phyloP scores from a whole-genome alignment of 2,797 vertebrate genomes.

The Coregonus sp. region DNA sequence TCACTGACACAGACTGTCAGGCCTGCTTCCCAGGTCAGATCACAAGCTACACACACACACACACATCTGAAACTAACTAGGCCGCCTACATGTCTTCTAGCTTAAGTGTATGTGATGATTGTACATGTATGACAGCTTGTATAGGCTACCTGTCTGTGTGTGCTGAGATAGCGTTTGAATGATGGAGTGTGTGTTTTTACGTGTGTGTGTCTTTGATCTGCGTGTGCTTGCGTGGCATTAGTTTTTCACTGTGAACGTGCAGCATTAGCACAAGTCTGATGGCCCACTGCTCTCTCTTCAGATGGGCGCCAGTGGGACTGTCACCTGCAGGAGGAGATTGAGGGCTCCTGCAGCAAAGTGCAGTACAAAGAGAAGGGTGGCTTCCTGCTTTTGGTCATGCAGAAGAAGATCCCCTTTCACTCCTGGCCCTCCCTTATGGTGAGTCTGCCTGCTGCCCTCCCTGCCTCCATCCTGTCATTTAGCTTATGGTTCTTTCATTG shows the following conservation, averaged over 20 bases:
- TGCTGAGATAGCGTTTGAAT: not conserved
- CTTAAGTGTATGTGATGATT: not conserved
- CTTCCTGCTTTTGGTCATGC: constrained; percentile 86
- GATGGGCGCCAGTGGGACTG: constrained; percentile 92
- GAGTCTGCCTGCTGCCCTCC: constrained; percentile 33
- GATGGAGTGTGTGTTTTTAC: not conserved
- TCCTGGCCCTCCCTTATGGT: constrained; percentile 91
- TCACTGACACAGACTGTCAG: constrained; percentile 88
- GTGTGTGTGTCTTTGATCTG: not conserved
- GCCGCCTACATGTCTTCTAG: not conserved
- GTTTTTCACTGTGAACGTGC: not conserved
- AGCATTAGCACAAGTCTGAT: not conserved
- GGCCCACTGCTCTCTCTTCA: constrained; percentile 44
- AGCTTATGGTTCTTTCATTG: not conserved
- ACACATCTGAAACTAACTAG: not conserved
- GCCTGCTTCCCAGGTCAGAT: constrained; percentile 81
- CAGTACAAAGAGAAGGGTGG: constrained; percentile 89
- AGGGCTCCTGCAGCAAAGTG: constrained; percentile 91
- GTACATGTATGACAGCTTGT: not conserved
- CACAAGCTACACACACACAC: not conserved
- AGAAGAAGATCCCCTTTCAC: constrained; percentile 96
- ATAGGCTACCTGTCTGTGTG: not conserved
- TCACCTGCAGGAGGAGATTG: constrained; percentile 90
- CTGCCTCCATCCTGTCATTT: not conserved
- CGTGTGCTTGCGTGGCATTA: not conserved